These are phyloP conservation scores for Onychomys leucogaster DNA, from an alignment of 2,797 vertebrate genomes.

Conservation along the genomic window DNA sequence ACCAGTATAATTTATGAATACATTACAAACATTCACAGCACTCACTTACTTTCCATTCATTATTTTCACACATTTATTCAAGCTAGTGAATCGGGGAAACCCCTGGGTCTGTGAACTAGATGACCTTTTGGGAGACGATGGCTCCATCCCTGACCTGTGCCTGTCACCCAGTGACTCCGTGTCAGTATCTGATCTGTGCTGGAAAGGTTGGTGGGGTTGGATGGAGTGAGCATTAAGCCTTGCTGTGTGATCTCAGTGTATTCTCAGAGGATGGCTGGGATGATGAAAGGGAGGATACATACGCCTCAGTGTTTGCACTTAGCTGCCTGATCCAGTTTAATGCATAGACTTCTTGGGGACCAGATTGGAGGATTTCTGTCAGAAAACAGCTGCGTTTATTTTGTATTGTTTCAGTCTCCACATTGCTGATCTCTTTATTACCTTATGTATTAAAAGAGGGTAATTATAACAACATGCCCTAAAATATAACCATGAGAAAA, in stretches of 20 bases:
- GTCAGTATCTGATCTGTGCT: neutral
- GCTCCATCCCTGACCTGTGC: neutral
- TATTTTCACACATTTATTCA: neutral
- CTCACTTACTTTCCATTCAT: neutral
- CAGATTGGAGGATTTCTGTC: neutral
- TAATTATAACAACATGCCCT: constrained; percentile 18
- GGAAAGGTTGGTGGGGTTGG: neutral
- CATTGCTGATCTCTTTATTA: constrained; percentile 20
- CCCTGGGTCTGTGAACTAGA: neutral
- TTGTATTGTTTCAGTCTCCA: constrained; percentile 9
- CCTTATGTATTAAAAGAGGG: neutral
- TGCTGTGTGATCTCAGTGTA: neutral
- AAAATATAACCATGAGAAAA: constrained; percentile 25
- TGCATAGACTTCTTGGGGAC: neutral
- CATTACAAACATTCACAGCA: neutral
- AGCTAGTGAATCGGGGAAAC: neutral
- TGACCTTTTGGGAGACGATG: neutral
- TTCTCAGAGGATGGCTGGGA: neutral
- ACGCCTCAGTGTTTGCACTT: neutral
- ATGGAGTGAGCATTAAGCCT: neutral
- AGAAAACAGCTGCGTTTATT: neutral
- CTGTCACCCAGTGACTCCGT: too few species aligned
- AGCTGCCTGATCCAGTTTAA: neutral
- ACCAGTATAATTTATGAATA: neutral
- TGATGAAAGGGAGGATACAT: neutral